phyloP scores from a whole-genome alignment of 2,113 vertebrate species.

The Grallaria varia region DNA sequence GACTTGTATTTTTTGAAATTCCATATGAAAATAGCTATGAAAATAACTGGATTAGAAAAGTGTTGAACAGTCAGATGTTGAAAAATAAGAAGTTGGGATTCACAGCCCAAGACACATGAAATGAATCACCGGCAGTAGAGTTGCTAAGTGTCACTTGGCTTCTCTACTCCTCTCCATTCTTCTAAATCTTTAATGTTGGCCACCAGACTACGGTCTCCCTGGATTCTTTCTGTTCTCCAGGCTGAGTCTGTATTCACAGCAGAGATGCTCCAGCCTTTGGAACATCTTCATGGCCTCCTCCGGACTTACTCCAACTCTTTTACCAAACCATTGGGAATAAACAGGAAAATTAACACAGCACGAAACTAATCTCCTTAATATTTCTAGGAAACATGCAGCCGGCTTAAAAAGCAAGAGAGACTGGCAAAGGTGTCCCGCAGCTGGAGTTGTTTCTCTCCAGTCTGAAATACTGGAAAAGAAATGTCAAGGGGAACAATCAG shows the following conservation, averaged over 20 bases:
- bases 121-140: too few species aligned
- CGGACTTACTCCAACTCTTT: neutral
- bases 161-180: neutral
- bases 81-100: neutral
- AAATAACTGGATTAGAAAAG: neutral
- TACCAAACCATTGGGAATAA: neutral
- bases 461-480: neutral
- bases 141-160: neutral
- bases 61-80: neutral
- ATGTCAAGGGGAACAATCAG: neutral
- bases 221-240: neutral
- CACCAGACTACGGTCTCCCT: too few species aligned
- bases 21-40: neutral
- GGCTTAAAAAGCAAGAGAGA: neutral
- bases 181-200: neutral
- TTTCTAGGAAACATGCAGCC: neutral
- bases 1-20: neutral
- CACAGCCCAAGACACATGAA: rapidly evolving
- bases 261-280: neutral
- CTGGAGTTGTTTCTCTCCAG: neutral
- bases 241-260: neutral
- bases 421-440: neutral
- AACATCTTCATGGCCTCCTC: neutral
- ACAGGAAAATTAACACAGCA: neutral
- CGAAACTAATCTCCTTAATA: neutral